phyloP scores from a whole-genome alignment of 2,113 vertebrate species.

The Eulemur macaco region DNA sequence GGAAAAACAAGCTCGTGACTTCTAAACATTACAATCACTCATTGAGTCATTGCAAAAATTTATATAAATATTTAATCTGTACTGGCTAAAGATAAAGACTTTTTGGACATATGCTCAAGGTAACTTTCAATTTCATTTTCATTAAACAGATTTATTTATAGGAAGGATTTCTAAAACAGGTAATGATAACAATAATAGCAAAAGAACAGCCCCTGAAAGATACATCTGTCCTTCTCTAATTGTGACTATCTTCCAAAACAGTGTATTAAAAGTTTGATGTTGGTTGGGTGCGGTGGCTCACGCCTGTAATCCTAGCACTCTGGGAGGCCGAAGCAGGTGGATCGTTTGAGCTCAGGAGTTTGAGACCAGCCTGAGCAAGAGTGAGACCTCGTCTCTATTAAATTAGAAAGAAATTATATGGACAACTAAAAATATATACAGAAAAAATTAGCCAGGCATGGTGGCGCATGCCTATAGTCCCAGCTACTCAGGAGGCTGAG shows the following conservation, averaged over 20 bases:
- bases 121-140: conserved; percentile 43
- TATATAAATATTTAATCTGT: conserved; percentile 5
- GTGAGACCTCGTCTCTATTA: no score
- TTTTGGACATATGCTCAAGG: conserved; percentile 19
- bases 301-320: no score
- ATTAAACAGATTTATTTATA: conserved; percentile 33
- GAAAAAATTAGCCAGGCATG: no score
- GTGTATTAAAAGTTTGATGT: conserved; percentile 12
- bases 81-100: conserved; percentile 32
- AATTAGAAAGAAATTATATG: no score
- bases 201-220: conserved; percentile 17
- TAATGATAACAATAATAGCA: conserved; percentile 17
- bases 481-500: no score
- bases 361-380: no score
- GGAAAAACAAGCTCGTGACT: not conserved
- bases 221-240: not conserved
- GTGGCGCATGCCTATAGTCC: no score
- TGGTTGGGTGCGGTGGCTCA: not conserved
- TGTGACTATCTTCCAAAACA: conserved; percentile 20
- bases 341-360: no score
- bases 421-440: no score
- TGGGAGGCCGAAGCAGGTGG: no score
- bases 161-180: conserved; percentile 47
- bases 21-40: conserved; percentile 15
- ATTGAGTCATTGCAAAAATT: not conserved